phyloP scores from a whole-genome alignment of 2,797 vertebrate genomes.

The Intellagama lesueurii region DNA sequence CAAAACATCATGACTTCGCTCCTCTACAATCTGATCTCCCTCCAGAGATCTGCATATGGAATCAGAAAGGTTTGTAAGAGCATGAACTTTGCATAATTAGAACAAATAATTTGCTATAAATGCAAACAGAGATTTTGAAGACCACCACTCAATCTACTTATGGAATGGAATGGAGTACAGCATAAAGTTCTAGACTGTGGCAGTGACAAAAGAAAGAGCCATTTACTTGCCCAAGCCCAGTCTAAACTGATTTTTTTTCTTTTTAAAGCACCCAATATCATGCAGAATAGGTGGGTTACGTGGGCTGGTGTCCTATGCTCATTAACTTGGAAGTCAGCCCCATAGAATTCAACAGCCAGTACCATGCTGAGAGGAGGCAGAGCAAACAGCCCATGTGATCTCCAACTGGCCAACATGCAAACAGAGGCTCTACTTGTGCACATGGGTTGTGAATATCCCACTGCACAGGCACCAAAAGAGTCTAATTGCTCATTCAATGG shows the following conservation, averaged over 20 bases:
- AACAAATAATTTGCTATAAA: background rate
- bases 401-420: too few species aligned
- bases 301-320: background rate
- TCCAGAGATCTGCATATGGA: background rate
- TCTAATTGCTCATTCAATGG: too few species aligned
- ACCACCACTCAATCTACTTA: background rate
- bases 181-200: background rate
- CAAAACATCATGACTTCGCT: background rate
- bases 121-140: background rate
- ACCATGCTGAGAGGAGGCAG: too few species aligned
- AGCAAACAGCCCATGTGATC: too few species aligned
- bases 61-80: background rate
- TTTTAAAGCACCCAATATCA: background rate
- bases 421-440: too few species aligned
- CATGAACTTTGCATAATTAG: background rate
- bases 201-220: background rate
- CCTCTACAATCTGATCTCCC: background rate
- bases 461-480: too few species aligned
- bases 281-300: background rate
- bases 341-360: background rate
- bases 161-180: background rate
- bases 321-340: background rate
- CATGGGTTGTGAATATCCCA: too few species aligned
- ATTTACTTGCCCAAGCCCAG: background rate
- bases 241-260: background rate